Percentiles rank a stretch among this genome's conserved stretches.
Conservation (phyloP, 2,113 vertebrate genomes). For the Phalacrocorax brasilianus region DNA sequence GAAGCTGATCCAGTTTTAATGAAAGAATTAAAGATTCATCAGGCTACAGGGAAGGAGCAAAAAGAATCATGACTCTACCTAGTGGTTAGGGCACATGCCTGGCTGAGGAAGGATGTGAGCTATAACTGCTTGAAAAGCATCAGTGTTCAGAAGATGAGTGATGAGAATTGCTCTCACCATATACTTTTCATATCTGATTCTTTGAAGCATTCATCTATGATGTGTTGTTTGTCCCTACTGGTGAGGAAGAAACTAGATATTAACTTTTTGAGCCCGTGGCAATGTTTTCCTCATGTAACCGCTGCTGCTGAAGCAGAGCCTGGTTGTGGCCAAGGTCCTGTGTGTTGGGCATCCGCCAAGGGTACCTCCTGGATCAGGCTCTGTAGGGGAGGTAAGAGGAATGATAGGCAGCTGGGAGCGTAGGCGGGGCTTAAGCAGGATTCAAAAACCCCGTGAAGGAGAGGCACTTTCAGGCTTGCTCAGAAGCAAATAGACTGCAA, state of each 20-base stretch:
- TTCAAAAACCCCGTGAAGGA: neutral
- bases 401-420: neutral
- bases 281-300: neutral
- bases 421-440: neutral
- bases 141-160: neutral
- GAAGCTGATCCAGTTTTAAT: constrained; percentile 43
- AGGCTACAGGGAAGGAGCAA: neutral
- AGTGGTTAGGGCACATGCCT: neutral
- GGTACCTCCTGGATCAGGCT: neutral
- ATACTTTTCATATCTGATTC: neutral
- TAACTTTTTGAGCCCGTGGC: neutral
- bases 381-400: neutral
- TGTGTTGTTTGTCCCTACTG: neutral
- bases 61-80: constrained; percentile 23
- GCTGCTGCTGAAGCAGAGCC: neutral
- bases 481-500: neutral
- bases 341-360: neutral
- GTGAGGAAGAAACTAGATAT: neutral
- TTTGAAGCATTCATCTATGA: neutral
- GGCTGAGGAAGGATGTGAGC: neutral
- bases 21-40: constrained; percentile 64
- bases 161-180: neutral
- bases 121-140: neutral
- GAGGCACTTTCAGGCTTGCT: neutral
- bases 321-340: neutral